phyloP scores from a whole-genome alignment of 2,113 vertebrate genomes.

The Toxotes chatareus region DNA sequence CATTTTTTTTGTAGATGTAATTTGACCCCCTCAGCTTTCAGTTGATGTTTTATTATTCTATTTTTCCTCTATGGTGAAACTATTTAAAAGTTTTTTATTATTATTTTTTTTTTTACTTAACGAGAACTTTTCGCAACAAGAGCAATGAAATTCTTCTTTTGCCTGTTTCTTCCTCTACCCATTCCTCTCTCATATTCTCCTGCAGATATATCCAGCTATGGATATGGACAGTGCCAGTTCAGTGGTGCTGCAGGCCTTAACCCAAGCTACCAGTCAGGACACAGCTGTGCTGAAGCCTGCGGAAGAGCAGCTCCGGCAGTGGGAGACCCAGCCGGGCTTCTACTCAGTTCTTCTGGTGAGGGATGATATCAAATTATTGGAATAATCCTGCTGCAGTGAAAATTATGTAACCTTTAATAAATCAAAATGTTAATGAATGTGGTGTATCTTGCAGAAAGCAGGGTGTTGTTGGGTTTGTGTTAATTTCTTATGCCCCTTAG shows the following conservation, averaged over 20 bases:
- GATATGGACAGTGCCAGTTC: conserved; percentile 95
- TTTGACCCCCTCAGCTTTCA: conserved; percentile 44
- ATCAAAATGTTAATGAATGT: conserved; percentile 12
- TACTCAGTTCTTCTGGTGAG: conserved; percentile 97
- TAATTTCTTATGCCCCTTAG: not conserved
- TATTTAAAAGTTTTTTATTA: conserved; percentile 12
- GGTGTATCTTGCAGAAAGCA: conserved; percentile 5
- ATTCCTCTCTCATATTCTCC: conserved; percentile 19
- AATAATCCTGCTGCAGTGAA: conserved; percentile 14
- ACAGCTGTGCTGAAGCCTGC: conserved; percentile 94
- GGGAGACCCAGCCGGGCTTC: conserved; percentile 98
- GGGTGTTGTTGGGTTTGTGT: not conserved
- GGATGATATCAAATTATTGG: conserved; percentile 20
- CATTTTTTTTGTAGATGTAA: conserved; percentile 32
- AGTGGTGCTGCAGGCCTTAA: conserved; percentile 95
- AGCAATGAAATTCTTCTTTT: conserved; percentile 20
- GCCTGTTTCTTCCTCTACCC: not conserved
- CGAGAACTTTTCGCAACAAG: conserved; percentile 33
- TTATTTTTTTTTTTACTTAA: conserved; percentile 1
- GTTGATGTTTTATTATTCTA: conserved; percentile 35
- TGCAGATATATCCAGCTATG: conserved; percentile 85
- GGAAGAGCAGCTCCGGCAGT: conserved; percentile 95
- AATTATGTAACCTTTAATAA: not conserved
- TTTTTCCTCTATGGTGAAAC: conserved; percentile 28
- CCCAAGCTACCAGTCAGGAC: conserved; percentile 97